These are phyloP conservation scores for Pomacea maculata DNA, from an alignment of 1,140 invertebrate species.

Conservation along the genomic window DNA sequence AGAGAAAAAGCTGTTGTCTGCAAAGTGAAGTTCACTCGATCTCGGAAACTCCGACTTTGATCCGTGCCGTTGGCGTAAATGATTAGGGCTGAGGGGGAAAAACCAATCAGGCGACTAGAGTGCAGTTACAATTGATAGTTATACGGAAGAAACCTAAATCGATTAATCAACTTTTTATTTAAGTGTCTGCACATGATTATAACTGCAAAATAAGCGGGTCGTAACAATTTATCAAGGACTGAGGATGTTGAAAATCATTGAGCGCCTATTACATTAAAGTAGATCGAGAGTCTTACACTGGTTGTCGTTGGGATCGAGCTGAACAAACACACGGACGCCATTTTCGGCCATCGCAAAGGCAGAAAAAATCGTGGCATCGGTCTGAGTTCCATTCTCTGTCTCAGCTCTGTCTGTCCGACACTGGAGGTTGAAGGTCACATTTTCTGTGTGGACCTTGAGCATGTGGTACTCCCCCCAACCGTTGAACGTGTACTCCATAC, in stretches of 20 bases:
- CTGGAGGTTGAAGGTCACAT: constrained; percentile 27
- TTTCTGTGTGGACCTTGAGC: not conserved
- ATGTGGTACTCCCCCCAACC: constrained; percentile 24
- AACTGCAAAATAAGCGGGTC: too few relatives aligned
- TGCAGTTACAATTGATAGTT: not conserved
- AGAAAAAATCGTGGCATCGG: constrained; percentile 35
- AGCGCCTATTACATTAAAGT: too few relatives aligned
- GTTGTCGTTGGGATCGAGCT: constrained; percentile 19
- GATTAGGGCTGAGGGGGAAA: not conserved
- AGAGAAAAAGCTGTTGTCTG: not conserved
- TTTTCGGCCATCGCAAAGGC: constrained; percentile 35
- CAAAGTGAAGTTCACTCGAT: not conserved
- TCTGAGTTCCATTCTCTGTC: constrained; percentile 9
- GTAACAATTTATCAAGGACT: too few relatives aligned
- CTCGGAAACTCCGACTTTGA: not conserved
- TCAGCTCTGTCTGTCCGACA: constrained; percentile 23
- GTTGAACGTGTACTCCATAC: constrained; percentile 50
- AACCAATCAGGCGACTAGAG: not conserved
- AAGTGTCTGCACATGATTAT: too few relatives aligned
- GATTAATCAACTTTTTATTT: too few relatives aligned
- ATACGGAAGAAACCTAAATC: too few relatives aligned
- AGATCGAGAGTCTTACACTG: constrained; percentile 4
- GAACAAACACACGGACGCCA: constrained; percentile 13
- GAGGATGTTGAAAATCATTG: too few relatives aligned
- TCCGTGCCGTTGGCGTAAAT: not conserved